Percentiles rank a stretch among this genome's conserved stretches.
These are phyloP conservation scores for Sphaeridia pumilis DNA, from an alignment of 2,888 invertebrate genomes.

Conservation along the genomic window DNA sequence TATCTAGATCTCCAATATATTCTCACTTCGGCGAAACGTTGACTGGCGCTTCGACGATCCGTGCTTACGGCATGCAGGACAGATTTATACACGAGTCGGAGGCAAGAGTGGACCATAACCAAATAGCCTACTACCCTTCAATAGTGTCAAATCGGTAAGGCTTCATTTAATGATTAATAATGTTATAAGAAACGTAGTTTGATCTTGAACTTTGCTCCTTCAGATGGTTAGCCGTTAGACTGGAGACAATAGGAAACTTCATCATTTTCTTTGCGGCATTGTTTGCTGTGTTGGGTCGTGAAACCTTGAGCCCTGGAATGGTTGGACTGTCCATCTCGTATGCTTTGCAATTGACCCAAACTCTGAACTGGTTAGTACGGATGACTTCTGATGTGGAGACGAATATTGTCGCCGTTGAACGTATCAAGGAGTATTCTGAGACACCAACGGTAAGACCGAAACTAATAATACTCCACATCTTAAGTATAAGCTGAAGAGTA, in stretches of 20 bases:
- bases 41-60: constrained; percentile 41
- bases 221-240: constrained; percentile 73
- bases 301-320: constrained; percentile 38
- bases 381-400: constrained; percentile 96
- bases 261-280: constrained; percentile 48
- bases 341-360: constrained; percentile 81
- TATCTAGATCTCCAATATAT: constrained; percentile 47
- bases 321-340: constrained; percentile 79
- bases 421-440: constrained; percentile 90
- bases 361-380: constrained; percentile 88
- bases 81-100: constrained; percentile 44
- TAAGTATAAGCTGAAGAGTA: not conserved
- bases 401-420: constrained; percentile 92
- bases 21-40: constrained; percentile 47
- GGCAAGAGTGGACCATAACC: constrained; percentile 43
- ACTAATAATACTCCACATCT: not conserved
- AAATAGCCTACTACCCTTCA: constrained; percentile 36
- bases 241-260: constrained; percentile 57
- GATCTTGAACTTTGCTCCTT: constrained; percentile 8
- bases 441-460: constrained; percentile 50
- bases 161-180: not conserved
- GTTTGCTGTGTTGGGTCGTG: constrained; percentile 45
- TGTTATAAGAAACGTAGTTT: not conserved
- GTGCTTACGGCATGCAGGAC: constrained; percentile 36
- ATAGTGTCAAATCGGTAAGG: constrained; percentile 35